Percentiles rank a stretch among this genome's conserved stretches.
These are phyloP conservation scores for Diarsia mendica DNA, from an alignment of 2,888 invertebrate genomes.

Conservation along the genomic window DNA sequence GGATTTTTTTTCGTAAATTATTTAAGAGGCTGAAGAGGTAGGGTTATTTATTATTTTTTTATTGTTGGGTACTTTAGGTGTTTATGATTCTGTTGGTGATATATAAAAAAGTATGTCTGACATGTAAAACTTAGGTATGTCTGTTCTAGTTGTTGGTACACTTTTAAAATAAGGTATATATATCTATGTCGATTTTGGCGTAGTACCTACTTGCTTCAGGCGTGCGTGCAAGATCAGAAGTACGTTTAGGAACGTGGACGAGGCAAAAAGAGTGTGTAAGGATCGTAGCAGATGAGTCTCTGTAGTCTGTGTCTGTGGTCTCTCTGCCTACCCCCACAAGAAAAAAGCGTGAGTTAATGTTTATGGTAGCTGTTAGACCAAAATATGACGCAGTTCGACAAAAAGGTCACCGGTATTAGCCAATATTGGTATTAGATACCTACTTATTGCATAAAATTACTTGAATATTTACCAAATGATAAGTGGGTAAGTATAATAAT, in stretches of 20 bases:
- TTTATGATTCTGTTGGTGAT: too few relatives aligned
- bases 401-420: neutral
- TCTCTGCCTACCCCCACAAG: neutral
- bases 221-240: neutral
- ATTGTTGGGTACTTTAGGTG: neutral
- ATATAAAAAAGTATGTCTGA: conserved; percentile 14
- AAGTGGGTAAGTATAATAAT: neutral
- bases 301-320: too few relatives aligned
- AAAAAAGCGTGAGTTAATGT: too few relatives aligned
- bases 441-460: neutral
- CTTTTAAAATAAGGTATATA: neutral
- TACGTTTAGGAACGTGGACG: neutral
- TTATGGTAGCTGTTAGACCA: neutral
- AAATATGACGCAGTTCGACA: neutral
- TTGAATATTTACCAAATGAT: neutral
- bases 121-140: neutral
- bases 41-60: conserved; percentile 10
- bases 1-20: conserved; percentile 30
- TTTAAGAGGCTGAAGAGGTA: neutral
- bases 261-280: neutral
- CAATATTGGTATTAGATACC: neutral
- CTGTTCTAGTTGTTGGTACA: neutral
- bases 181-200: too few relatives aligned
- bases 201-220: too few relatives aligned
- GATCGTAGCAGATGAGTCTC: neutral